Evolutionary conservation across 2,888 invertebrate genomes (phyloP).

Genomic region (Trisateles emortualis): DNA sequence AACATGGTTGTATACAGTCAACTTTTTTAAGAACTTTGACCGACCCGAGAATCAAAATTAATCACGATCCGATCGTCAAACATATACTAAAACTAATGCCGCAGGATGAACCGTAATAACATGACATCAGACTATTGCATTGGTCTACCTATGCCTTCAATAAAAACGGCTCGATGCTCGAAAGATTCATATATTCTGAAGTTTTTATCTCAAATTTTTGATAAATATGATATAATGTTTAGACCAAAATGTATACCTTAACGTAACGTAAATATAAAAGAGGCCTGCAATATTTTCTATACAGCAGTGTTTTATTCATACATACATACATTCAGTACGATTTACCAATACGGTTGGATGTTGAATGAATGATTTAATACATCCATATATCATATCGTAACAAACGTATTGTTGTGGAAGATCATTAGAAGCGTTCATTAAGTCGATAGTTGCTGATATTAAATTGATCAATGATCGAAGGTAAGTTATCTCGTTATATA

Average conservation of each 20-base stretch:
- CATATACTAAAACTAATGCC: too few species aligned
- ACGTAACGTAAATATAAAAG: conserved; percentile 23
- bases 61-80: too few species aligned
- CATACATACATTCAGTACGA: conserved; percentile 51
- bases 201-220: neutral
- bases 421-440: conserved; percentile 57
- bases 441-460: conserved; percentile 39
- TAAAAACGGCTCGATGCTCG: too few species aligned
- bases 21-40: too few species aligned
- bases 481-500: neutral
- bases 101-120: too few species aligned
- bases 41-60: too few species aligned
- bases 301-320: conserved; percentile 51
- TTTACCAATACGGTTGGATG: conserved; percentile 60
- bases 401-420: conserved; percentile 63
- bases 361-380: conserved; percentile 70
- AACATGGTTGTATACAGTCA: too few species aligned
- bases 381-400: conserved; percentile 72
- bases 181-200: too few species aligned
- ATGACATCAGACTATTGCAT: too few species aligned
- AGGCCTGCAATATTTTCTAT: conserved; percentile 48
- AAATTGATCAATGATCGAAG: conserved; percentile 7
- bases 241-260: conserved; percentile 1
- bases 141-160: too few species aligned
- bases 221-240: neutral